Evolutionary conservation across 2,797 vertebrate species (phyloP), one percentile per base, ranked within the genome.

Genomic region (Apogon hyalosoma): DNA sequence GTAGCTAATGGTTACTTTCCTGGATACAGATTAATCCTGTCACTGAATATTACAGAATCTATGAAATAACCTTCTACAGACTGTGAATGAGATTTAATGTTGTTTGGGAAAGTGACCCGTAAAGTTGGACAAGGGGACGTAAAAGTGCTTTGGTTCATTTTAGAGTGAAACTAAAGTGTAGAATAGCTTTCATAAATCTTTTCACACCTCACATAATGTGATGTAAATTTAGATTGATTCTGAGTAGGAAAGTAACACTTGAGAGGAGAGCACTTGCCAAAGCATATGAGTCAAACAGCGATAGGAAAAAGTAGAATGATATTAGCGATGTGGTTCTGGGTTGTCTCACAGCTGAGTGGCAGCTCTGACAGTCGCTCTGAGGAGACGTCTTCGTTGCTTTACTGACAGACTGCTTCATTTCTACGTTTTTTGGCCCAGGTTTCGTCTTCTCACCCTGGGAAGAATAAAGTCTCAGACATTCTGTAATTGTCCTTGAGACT

Each of bases 401-500:
- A 57, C 59, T 58, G 80, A 83, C 81, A 68, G 79, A 75, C 63
- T 56, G 76, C 67, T 82, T 67, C 60, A 47, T 64, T 88, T 81
- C 72, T 83, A 41, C 63, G n/a, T 63, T 42, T 28, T 28, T 84
- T 90, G 86, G 83, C 88, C 24, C 24, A 72, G 42, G 62, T 73
- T 71, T 62, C 67, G 53, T 71, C 83, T 80, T 90, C 83, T 88
- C 90, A 84, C 90, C 88, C 85, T 72, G 90, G 87, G 90, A 92
- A 81, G 81, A 85, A 90, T 90, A 82, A 90, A 91, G 83, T 88
- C 80, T 90, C 88, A 92, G 92, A 90, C 90, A 69, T 92, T 91
- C 81, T 90, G 90, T 92, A 91, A 92, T 90, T 91, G 89, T 92
- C 90, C 90, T 90, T 86, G 87, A 88, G 87, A 81, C 85, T 77